Evolutionary conservation across 2,113 vertebrate genomes (phyloP).

Genomic region (Chionomys nivalis): DNA sequence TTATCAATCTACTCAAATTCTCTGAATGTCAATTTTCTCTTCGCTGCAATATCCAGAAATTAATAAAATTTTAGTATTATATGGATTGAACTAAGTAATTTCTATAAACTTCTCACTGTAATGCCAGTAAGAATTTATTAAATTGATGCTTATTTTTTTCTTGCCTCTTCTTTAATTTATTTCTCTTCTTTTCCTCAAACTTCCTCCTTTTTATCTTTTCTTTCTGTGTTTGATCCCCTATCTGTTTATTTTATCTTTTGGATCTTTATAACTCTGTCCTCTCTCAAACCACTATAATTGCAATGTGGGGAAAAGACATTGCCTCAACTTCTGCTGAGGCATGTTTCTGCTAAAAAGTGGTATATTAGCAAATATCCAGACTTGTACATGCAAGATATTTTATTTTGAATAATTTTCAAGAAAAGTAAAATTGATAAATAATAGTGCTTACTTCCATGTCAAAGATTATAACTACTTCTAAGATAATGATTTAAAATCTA

Average conservation of each 20-base stretch:
- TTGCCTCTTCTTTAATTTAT: neutral
- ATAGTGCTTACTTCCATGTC: neutral
- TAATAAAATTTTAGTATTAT: neutral
- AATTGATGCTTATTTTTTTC: neutral
- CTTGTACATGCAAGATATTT: neutral
- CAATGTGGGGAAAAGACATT: neutral
- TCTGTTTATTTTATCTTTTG: neutral
- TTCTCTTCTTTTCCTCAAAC: too few relatives aligned
- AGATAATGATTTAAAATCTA: neutral
- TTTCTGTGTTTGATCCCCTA: neutral
- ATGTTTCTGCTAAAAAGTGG: neutral
- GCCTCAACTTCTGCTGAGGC: neutral
- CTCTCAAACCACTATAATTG: neutral
- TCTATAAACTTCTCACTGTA: neutral
- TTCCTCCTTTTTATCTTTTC: too few relatives aligned
- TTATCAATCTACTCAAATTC: neutral
- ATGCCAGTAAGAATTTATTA: neutral
- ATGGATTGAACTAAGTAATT: neutral
- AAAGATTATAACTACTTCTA: neutral
- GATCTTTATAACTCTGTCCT: neutral
- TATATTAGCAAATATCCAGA: neutral
- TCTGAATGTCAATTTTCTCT: neutral
- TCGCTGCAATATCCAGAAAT: neutral
- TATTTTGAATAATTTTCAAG: neutral
- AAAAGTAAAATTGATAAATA: neutral